Conservation (phyloP, 2,888 invertebrate species). For the Athripsodes cinereus region DNA sequence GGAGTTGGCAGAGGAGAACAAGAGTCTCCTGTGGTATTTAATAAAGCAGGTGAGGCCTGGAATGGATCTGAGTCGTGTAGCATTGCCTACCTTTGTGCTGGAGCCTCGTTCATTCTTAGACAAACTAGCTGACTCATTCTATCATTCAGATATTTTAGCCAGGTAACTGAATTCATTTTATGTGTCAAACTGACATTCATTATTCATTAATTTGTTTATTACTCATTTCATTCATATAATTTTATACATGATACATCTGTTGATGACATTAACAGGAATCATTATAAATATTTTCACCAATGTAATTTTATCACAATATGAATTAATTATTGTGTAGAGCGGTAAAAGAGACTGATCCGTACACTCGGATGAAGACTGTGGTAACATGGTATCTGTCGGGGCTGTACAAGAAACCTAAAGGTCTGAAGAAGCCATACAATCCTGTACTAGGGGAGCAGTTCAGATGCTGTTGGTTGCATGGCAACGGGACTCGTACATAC, state of each 20-base stretch:
- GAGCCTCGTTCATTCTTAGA: constrained; percentile 92
- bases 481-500: constrained; percentile 73
- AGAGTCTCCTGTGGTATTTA: constrained; percentile 89
- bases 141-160: constrained; percentile 83
- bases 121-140: constrained; percentile 89
- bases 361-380: constrained; percentile 80
- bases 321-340: too few relatives aligned
- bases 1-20: constrained; percentile 91
- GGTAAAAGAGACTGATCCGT: constrained; percentile 79
- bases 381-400: constrained; percentile 91
- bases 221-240: too few relatives aligned
- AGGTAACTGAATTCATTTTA: too few relatives aligned
- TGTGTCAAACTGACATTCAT: too few relatives aligned
- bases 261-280: too few relatives aligned
- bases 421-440: constrained; percentile 93
- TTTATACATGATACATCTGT: too few relatives aligned
- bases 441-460: constrained; percentile 90
- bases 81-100: constrained; percentile 88
- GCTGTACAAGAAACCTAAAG: constrained; percentile 90
- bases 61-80: constrained; percentile 87
- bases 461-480: constrained; percentile 86
- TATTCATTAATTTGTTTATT: too few relatives aligned
- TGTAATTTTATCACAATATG: too few relatives aligned
- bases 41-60: constrained; percentile 94
- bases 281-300: too few relatives aligned